Conservation (phyloP, 2,888 invertebrate genomes). For the Amphipyra berbera region DNA sequence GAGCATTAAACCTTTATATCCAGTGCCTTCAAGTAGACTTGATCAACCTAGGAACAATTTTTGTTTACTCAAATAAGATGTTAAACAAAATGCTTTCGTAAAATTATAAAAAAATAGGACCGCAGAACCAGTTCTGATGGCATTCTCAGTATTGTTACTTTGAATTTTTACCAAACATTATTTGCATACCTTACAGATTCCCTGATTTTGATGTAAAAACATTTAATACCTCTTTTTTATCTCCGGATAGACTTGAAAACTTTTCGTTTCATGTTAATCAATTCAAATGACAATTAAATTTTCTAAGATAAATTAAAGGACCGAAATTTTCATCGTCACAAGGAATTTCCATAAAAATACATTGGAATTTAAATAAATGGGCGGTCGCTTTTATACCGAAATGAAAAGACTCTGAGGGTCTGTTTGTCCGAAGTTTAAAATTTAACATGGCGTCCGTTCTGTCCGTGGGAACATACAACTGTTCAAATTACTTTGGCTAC, state of each 20-base stretch:
- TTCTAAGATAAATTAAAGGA: conserved; percentile 31
- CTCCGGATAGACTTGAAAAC: conserved; percentile 18
- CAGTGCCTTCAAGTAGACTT: conserved; percentile 5
- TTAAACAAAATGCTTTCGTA: background rate
- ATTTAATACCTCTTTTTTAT: conserved; percentile 40
- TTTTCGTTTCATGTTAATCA: conserved; percentile 41
- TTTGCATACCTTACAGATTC: conserved; percentile 42
- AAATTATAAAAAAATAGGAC: background rate
- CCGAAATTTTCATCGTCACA: conserved; percentile 19
- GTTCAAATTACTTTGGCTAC: conserved; percentile 78
- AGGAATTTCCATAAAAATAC: conserved; percentile 41
- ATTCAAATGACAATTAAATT: conserved; percentile 40
- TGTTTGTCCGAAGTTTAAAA: conserved; percentile 65
- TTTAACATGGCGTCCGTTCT: conserved; percentile 64
- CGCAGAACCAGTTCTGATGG: background rate
- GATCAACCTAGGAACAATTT: background rate
- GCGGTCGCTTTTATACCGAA: conserved; percentile 25
- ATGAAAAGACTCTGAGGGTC: conserved; percentile 36
- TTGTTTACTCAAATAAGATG: background rate
- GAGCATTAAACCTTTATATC: conserved; percentile 11
- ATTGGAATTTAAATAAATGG: conserved; percentile 38
- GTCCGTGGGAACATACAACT: conserved; percentile 82
- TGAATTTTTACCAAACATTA: conserved; percentile 32
- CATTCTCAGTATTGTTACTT: conserved; percentile 20
- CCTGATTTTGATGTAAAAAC: conserved; percentile 46